Conservation (phyloP, 1,140 invertebrate species). For the Bombus pascuorum region DNA sequence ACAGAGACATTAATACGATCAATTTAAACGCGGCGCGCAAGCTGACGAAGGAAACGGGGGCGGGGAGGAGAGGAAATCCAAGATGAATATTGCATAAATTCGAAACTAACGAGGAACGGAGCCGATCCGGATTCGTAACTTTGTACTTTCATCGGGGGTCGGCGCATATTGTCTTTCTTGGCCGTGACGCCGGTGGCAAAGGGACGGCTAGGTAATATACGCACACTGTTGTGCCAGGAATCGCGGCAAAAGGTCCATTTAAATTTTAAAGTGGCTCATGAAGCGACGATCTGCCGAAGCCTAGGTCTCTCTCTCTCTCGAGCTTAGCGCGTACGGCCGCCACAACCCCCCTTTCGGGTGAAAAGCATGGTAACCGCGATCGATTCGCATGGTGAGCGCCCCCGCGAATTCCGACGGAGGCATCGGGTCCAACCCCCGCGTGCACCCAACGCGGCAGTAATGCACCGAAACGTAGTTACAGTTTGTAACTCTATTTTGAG, state of each 20-base stretch:
- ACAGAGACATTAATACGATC: conserved; percentile 10
- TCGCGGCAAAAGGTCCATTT: conserved; percentile 47
- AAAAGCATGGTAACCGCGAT: conserved; percentile 72
- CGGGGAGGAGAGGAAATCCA: background rate
- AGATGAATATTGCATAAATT: conserved; percentile 40
- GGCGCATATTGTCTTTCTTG: background rate
- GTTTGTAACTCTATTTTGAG: conserved; percentile 80
- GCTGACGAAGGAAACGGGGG: background rate
- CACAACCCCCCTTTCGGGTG: conserved; percentile 13
- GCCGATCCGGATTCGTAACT: conserved; percentile 13
- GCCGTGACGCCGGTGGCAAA: background rate
- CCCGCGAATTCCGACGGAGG: conserved; percentile 64
- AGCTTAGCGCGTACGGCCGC: background rate
- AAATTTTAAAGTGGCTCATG: conserved; percentile 55
- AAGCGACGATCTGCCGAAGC: conserved; percentile 45
- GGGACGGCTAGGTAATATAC: conserved; percentile 17
- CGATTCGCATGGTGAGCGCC: conserved; percentile 66
- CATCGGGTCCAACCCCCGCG: conserved; percentile 27
- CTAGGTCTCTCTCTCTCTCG: conserved; percentile 4
- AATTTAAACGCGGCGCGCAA: conserved; percentile 3
- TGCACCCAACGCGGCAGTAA: conserved; percentile 73
- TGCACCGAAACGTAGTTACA: conserved; percentile 81
- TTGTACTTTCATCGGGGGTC: conserved; percentile 1
- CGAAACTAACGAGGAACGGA: conserved; percentile 1
- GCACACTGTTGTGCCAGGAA: background rate